Evolutionary conservation across 2,797 vertebrate genomes (phyloP), one percentile per base, ranked within the genome.

Genomic region (Podarcis siculus): DNA sequence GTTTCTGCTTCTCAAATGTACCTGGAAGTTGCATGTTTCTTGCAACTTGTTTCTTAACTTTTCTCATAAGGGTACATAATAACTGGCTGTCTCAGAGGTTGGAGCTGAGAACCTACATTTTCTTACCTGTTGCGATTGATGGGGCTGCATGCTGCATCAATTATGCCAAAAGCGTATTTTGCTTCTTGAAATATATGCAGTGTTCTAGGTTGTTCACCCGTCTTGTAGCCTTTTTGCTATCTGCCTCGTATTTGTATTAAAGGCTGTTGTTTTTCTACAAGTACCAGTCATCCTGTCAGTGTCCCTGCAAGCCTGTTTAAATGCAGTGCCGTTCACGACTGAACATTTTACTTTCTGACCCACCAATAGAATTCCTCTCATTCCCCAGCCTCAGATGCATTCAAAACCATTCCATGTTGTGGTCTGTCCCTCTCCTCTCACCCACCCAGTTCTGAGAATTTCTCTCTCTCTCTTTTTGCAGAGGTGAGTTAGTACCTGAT

Each of bases 381-480:
- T 89, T 81, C 19, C 30, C 21, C 17, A 67, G 61, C 9, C 23
- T 61, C 42, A 85, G 45, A 67, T 61, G 49, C 35, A 71, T 79
- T 64, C 45, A 78, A 12, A 4, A 10, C 71, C 25, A 79, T 83
- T 77, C 7, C 5, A 35, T 61, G 71, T 39, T 64, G n/a, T 49
- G 45, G n/a, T 78, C 37, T 27, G 23, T 37, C 8, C 12, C 37
- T 8, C 23, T 19, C 8, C n/a, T 13, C 15, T 30, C 19, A 45
- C 19, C 42, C 64, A 32, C 8, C 8, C n/a, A 32, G 37, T 86
- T 80, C 76, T 79, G 23, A 7, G n/a, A 55, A 35, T 58, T 3
- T 87, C 86, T 91, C 87, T 35, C 12, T 49, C 45, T 49, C 49
- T 55, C 49, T 55, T n/a, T 90, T 71, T 85, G 32, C 39, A 89